phyloP scores from a whole-genome alignment of 2,113 vertebrate species.

The Phaethon lepturus region DNA sequence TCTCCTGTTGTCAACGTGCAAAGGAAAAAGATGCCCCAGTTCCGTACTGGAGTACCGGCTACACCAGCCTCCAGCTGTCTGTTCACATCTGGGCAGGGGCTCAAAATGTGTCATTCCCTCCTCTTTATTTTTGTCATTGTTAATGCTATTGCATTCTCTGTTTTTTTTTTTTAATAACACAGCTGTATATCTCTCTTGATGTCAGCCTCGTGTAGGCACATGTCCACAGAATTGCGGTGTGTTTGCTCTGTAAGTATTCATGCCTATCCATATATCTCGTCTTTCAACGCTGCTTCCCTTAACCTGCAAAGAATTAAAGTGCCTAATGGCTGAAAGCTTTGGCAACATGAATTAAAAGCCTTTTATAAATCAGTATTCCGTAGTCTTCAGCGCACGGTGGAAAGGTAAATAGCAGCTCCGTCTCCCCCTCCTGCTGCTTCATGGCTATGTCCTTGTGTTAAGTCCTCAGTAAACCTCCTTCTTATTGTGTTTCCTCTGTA shows the following conservation, averaged over 20 bases:
- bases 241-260: not conserved
- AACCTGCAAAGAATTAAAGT: not conserved
- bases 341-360: not conserved
- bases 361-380: not conserved
- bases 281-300: not conserved
- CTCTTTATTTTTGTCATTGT: not conserved
- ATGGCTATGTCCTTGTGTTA: not conserved
- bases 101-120: not conserved
- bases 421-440: not conserved
- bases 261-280: not conserved
- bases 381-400: not conserved
- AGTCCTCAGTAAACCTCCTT: not conserved
- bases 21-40: not conserved
- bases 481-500: not conserved
- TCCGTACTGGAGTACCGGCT: not conserved
- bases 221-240: not conserved
- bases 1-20: not conserved
- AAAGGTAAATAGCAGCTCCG: not conserved
- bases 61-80: not conserved
- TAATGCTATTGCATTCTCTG: not conserved
- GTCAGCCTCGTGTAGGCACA: accelerated
- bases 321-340: not conserved
- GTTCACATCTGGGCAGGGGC: not conserved
- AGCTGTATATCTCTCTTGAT: not conserved
- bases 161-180: not conserved